phyloP scores from a whole-genome alignment of 1,140 invertebrate species.

The Druon quercuslanigerum region DNA sequence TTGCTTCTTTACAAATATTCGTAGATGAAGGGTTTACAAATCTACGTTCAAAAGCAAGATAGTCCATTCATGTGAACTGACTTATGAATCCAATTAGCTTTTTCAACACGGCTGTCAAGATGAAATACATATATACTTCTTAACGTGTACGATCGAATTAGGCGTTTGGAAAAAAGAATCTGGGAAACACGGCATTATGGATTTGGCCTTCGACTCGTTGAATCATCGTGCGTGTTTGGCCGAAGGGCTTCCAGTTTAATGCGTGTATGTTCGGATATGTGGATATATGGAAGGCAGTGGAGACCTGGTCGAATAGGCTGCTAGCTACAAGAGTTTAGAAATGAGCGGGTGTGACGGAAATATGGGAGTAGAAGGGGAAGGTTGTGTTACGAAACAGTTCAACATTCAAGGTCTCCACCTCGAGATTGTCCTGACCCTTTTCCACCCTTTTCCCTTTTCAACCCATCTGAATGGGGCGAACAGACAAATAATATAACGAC shows the following conservation, averaged over 20 bases:
- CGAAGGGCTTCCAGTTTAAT: constrained; percentile 43
- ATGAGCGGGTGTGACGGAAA: constrained; percentile 5
- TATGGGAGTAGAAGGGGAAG: constrained; percentile 39
- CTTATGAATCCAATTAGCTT: no score
- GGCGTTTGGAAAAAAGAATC: not conserved
- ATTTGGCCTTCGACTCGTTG: constrained; percentile 49
- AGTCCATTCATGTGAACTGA: no score
- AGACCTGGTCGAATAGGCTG: no score
- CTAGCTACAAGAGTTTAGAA: constrained; percentile 39
- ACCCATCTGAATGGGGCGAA: constrained; percentile 39
- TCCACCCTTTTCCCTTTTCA: constrained; percentile 40
- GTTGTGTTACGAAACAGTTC: constrained; percentile 51
- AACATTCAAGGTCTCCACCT: constrained; percentile 45
- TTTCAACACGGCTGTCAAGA: no score
- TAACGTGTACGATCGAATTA: no score
- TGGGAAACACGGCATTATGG: constrained; percentile 51
- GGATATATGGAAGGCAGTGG: no score
- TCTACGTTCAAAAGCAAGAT: no score
- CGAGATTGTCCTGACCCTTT: constrained; percentile 53
- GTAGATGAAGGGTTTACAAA: no score
- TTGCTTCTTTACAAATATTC: no score
- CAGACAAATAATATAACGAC: not conserved
- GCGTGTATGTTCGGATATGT: not conserved
- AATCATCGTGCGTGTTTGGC: constrained; percentile 34
- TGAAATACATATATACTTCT: no score